Percentiles rank a stretch among this genome's conserved stretches.
Conservation (phyloP, 2,113 vertebrate genomes). For the Corydoras maculifer region DNA sequence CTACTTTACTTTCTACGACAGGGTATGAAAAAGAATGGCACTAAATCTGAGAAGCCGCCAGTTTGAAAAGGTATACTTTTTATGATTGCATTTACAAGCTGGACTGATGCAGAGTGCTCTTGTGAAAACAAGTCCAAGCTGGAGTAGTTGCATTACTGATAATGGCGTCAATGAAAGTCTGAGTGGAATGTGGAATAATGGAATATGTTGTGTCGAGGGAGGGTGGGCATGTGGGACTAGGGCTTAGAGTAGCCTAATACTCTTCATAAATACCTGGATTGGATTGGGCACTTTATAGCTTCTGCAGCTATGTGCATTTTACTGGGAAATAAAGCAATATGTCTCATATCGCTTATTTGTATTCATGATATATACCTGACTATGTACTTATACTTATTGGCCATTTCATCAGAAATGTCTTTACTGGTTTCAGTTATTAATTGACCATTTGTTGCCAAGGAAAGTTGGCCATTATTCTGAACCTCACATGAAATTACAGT, state of each 20-base stretch:
- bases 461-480: no score
- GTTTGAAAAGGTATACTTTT: slow-evolving; percentile 30
- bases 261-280: slow-evolving; percentile 28
- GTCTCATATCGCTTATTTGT: not conserved
- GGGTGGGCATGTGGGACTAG: slow-evolving; percentile 1
- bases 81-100: slow-evolving; percentile 30
- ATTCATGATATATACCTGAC: not conserved
- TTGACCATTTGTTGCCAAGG: no score
- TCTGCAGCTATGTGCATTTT: not conserved
- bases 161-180: slow-evolving; percentile 34
- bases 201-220: slow-evolving; percentile 20
- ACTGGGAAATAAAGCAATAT: not conserved
- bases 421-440: no score
- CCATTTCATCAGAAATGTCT: not conserved
- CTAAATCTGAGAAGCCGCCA: slow-evolving; percentile 12
- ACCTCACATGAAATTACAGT: no score
- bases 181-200: slow-evolving; percentile 31
- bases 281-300: slow-evolving; percentile 7
- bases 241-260: slow-evolving; percentile 14
- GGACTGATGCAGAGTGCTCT: slow-evolving; percentile 28
- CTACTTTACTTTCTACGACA: slow-evolving; percentile 1
- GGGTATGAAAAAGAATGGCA: slow-evolving; percentile 12
- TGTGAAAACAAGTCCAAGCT: slow-evolving; percentile 31
- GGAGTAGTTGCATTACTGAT: slow-evolving; percentile 36
- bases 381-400: not conserved